Conservation (phyloP, 2,113 vertebrate species). For the Atherinomorus stipes region DNA sequence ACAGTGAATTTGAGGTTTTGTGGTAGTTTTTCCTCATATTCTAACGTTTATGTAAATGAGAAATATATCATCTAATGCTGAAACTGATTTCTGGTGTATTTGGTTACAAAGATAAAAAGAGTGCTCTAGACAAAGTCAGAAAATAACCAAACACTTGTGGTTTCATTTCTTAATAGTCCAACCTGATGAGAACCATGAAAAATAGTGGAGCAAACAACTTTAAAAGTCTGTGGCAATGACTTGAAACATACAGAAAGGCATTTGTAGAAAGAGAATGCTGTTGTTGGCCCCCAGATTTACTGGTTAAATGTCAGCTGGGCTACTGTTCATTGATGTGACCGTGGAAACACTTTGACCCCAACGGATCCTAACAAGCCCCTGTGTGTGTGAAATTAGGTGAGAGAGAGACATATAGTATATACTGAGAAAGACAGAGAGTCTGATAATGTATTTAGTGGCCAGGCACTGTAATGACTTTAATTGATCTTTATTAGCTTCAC, state of each 20-base stretch:
- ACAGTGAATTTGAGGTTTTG: background rate
- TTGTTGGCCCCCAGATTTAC: constrained; percentile 27
- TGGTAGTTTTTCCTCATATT: background rate
- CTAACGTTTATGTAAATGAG: no score
- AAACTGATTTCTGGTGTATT: background rate
- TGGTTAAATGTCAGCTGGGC: constrained; percentile 26
- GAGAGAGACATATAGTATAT: constrained; percentile 39
- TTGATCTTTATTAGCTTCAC: constrained; percentile 80
- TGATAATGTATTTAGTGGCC: constrained; percentile 68
- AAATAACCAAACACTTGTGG: background rate
- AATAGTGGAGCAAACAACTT: no score
- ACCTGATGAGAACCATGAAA: no score
- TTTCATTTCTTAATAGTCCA: no score
- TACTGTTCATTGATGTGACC: constrained; percentile 52
- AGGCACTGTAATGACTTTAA: constrained; percentile 75
- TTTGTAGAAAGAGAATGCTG: background rate
- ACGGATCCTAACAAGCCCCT: constrained; percentile 19
- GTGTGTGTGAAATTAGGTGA: constrained; percentile 39
- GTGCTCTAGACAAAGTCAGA: background rate
- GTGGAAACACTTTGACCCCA: constrained; percentile 38
- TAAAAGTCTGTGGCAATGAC: background rate
- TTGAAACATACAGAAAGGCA: no score
- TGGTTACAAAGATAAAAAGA: background rate
- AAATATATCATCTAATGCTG: background rate
- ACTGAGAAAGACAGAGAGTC: constrained; percentile 41